Evolutionary conservation across 2,113 vertebrate genomes (phyloP).

Genomic region (Pao palembangensis): DNA sequence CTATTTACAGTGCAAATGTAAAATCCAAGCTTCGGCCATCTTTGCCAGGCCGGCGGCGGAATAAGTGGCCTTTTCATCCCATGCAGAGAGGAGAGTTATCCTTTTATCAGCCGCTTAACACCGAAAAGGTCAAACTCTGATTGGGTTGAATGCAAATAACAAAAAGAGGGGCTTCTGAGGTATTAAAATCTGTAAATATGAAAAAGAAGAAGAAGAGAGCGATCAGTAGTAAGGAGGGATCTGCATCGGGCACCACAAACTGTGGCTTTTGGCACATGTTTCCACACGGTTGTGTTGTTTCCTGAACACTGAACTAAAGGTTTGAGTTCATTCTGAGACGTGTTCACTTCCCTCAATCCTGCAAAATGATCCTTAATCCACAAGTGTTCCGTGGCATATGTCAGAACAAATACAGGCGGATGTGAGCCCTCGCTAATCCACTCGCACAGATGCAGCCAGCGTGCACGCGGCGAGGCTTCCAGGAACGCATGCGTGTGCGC

Average conservation of each 20-base stretch:
- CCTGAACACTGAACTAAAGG: no score
- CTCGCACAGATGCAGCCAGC: not conserved
- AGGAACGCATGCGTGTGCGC: slow-evolving; percentile 25
- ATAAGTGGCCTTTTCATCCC: slow-evolving; percentile 56
- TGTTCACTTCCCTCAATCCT: not conserved
- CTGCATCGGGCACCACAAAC: no score
- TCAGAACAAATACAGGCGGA: not conserved
- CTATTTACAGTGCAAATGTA: slow-evolving; percentile 20
- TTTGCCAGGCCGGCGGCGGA: slow-evolving; percentile 58
- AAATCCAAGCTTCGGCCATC: slow-evolving; percentile 59
- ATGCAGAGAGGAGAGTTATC: slow-evolving; percentile 51
- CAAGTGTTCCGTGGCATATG: slow-evolving; percentile 4
- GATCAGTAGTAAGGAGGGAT: not conserved
- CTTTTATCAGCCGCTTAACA: slow-evolving; percentile 44
- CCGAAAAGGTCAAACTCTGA: slow-evolving; percentile 46
- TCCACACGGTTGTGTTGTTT: no score
- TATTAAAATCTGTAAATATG: slow-evolving; percentile 43
- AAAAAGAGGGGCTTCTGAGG: slow-evolving; percentile 44
- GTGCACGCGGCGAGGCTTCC: slow-evolving; percentile 10
- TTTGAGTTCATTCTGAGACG: no score
- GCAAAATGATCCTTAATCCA: slow-evolving; percentile 5
- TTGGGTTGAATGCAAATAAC: slow-evolving; percentile 45
- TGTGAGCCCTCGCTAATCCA: slow-evolving; percentile 13
- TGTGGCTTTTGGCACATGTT: no score
- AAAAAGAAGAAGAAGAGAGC: slow-evolving; percentile 9